Conservation (phyloP, 2,113 vertebrate genomes). For the Herpetotheres cachinnans region DNA sequence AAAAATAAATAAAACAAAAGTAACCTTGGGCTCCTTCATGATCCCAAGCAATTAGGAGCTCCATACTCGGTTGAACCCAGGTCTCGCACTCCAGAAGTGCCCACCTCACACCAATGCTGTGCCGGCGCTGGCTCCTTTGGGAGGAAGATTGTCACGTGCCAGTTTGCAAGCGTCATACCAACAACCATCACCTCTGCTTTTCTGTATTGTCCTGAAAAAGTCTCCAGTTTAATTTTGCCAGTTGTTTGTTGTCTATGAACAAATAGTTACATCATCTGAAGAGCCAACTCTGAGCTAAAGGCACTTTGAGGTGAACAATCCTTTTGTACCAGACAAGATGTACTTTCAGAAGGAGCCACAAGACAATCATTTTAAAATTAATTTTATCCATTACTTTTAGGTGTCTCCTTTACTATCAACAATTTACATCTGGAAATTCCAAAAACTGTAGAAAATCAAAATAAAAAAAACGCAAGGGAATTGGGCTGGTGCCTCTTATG, state of each 20-base stretch:
- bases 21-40: not conserved
- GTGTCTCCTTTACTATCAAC: not conserved
- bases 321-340: not conserved
- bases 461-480: not conserved
- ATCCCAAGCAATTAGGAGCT: not conserved
- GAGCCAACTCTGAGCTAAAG: not conserved
- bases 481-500: not conserved
- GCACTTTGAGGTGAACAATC: not conserved
- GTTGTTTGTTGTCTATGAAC: not conserved
- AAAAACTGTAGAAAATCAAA: not conserved
- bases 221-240: not conserved
- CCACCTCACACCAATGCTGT: rapidly evolving
- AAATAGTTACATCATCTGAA: not conserved
- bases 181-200: not conserved
- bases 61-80: not conserved
- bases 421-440: not conserved
- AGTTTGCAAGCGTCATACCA: not conserved
- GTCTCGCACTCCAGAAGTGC: not conserved
- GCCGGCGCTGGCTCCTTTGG: rapidly evolving
- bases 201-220: not conserved
- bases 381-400: not conserved
- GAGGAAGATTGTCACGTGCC: not conserved
- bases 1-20: not conserved
- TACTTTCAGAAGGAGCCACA: not conserved
- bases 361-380: not conserved